Evolutionary conservation across 2,888 invertebrate genomes (phyloP), one percentile per base, ranked within the genome.

Genomic region (Xylota sylvarum): DNA sequence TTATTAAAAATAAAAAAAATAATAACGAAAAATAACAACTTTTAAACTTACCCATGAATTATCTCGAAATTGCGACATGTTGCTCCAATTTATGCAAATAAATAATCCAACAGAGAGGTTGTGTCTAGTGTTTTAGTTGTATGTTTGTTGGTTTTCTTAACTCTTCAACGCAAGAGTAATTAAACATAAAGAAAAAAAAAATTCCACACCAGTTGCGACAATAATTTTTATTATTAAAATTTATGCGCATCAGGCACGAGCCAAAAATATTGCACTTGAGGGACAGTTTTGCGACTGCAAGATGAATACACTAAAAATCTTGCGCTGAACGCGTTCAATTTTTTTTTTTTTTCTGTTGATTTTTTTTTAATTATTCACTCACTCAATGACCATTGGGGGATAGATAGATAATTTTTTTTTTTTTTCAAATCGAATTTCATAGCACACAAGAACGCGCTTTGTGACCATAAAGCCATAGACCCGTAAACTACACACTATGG

Each of bases 41-140:
- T 35, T 65, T 67, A 82, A 77, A 91, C 92, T 90, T 89, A 91
- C 91, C 91, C 91, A 91, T 89, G 92, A 91, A 90, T 91, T 91
- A 90, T 91, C 91, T 87, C 91, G 91, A 83, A 91, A 91, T 89
- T 91, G 91, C 89, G 91, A 91, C 91, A 91, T 91, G 88, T 90
- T 90, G 82, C 81, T 88, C 87, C 88, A 87, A 78, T 86, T 82
- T 83, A 77, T 80, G 62, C 43, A 81, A 79, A 69, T 69, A 62
- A 48, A 55, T 83, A 84, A 81, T 82, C 86, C 85, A 82, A 81
- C 70, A 74, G 52, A 67, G 65, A 40, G 69, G 56, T 58, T 55
- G 43, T n/a, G 40, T 37, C 37, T 76, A 17, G 55, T 37, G 64
- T 67, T 19, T 32, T 37, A 62, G 17, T 27, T 58, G 27, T 12